Conservation (phyloP, 2,888 invertebrate genomes). For the Thymelicus sylvestris region DNA sequence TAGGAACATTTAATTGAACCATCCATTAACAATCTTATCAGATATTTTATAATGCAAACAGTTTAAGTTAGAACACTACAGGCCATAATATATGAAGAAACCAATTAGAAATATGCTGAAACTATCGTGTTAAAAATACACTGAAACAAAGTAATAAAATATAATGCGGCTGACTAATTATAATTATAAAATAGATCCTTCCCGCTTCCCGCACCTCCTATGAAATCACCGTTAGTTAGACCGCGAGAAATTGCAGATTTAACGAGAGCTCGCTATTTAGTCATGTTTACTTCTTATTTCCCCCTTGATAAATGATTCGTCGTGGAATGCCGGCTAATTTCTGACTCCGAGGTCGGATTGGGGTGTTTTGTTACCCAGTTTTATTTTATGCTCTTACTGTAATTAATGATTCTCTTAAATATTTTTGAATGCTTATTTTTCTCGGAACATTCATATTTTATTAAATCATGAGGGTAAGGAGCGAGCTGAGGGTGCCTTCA, state of each 20-base stretch:
- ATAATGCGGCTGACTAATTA: no score
- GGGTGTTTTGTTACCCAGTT: slow-evolving; percentile 31
- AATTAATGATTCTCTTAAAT: slow-evolving; percentile 30
- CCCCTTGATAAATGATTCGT: slow-evolving; percentile 70
- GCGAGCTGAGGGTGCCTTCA: not conserved
- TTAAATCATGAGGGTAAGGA: not conserved
- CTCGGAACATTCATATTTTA: slow-evolving; percentile 6
- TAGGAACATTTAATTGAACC: no score
- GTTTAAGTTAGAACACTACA: no score
- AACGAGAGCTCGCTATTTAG: slow-evolving; percentile 66
- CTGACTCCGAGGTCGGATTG: slow-evolving; percentile 41
- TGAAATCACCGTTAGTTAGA: slow-evolving; percentile 45
- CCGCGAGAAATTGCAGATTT: slow-evolving; percentile 49
- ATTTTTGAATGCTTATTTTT: slow-evolving; percentile 11
- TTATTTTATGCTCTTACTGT: slow-evolving; percentile 29
- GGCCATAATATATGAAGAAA: no score
- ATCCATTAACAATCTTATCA: no score
- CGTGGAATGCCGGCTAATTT: slow-evolving; percentile 69
- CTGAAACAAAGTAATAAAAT: no score
- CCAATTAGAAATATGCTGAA: no score
- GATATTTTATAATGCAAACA: no score
- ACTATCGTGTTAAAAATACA: no score
- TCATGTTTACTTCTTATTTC: slow-evolving; percentile 70
- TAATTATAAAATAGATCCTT: not conserved
- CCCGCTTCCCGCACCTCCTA: slow-evolving; percentile 10